Evolutionary conservation across 2,797 vertebrate genomes (phyloP).

Genomic region (Ammospiza maritima): DNA sequence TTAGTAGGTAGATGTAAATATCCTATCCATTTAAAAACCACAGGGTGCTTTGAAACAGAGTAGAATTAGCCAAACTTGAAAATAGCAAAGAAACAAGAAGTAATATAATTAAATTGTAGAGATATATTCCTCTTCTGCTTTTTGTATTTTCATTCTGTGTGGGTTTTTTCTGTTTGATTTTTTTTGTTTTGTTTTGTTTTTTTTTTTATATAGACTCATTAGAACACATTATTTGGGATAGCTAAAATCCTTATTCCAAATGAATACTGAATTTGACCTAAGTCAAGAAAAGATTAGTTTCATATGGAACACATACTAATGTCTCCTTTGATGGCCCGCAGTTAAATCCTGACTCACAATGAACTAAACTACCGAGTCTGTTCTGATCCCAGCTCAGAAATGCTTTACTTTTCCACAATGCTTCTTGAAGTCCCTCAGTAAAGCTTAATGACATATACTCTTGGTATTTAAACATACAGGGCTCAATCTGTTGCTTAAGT

Average conservation of each 20-base stretch:
- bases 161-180: too few species aligned
- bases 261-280: not conserved
- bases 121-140: not conserved
- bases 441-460: not conserved
- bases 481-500: conserved; percentile 52
- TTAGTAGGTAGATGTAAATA: conserved; percentile 46
- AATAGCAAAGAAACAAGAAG: not conserved
- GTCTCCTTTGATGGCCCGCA: not conserved
- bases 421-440: not conserved
- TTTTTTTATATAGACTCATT: not conserved
- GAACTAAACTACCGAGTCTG: not conserved
- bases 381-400: not conserved
- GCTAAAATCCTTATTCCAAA: not conserved
- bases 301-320: not conserved
- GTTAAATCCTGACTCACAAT: not conserved
- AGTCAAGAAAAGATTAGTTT: not conserved
- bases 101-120: not conserved
- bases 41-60: not conserved
- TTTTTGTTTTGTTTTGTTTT: too few species aligned
- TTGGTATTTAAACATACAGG: conserved; percentile 7
- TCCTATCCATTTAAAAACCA: conserved; percentile 28
- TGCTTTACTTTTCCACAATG: not conserved
- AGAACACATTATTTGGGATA: not conserved
- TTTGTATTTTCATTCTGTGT: not conserved
- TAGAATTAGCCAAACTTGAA: not conserved